Conservation (phyloP, 2,797 vertebrate species). For the Schizothorax lantsangensis region DNA sequence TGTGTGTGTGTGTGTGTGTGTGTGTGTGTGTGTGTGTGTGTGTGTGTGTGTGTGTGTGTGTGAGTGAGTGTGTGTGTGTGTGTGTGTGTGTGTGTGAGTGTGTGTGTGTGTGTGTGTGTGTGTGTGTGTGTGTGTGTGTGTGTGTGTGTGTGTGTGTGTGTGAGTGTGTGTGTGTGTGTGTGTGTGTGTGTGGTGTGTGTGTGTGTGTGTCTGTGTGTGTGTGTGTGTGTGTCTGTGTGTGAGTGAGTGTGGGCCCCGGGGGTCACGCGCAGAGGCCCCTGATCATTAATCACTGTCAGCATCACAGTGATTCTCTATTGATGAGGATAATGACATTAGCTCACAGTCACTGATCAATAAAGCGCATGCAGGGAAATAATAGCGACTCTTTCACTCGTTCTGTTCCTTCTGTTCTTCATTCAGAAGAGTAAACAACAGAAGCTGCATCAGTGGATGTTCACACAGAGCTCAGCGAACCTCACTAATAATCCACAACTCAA, state of each 20-base stretch:
- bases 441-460: background rate
- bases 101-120: slow-evolving; percentile 1
- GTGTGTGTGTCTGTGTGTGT: background rate
- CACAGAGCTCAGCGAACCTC: background rate
- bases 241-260: slow-evolving; percentile 73
- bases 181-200: slow-evolving; percentile 11
- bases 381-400: slow-evolving; percentile 28
- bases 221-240: slow-evolving; percentile 9
- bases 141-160: slow-evolving; percentile 1
- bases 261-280: slow-evolving; percentile 81
- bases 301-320: slow-evolving; percentile 99
- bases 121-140: background rate
- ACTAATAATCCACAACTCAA: no score
- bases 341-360: slow-evolving; percentile 99
- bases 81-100: background rate
- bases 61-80: slow-evolving; percentile 3
- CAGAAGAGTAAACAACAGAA: background rate
- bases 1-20: slow-evolving; percentile 4
- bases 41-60: slow-evolving; percentile 10
- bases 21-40: slow-evolving; percentile 3
- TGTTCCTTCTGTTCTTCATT: background rate
- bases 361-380: slow-evolving; percentile 86
- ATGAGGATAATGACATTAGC: slow-evolving; percentile 99
- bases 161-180: slow-evolving; percentile 2
- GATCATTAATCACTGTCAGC: slow-evolving; percentile 99